These are phyloP conservation scores for Masnerella sp. DNA, from an alignment of 2,888 invertebrate genomes.

Conservation along the genomic window DNA sequence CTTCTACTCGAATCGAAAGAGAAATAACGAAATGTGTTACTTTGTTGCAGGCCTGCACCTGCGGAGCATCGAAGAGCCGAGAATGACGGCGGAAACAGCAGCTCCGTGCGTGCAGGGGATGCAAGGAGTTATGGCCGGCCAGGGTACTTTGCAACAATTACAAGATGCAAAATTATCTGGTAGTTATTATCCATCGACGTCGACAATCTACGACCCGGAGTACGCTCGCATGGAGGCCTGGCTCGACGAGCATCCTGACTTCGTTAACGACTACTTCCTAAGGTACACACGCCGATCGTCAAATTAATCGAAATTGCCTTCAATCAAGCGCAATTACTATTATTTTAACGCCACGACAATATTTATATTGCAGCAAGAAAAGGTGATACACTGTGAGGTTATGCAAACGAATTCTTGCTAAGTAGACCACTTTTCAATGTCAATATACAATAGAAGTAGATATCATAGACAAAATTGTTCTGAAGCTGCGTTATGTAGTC, in stretches of 20 bases:
- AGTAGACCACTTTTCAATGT: no score
- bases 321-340: not conserved
- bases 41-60: constrained; percentile 86
- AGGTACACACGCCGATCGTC: constrained; percentile 80
- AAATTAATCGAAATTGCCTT: constrained; percentile 1
- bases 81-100: constrained; percentile 83
- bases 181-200: constrained; percentile 68
- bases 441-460: no score
- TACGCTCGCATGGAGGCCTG: constrained; percentile 95
- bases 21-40: not conserved
- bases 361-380: no score
- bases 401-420: no score
- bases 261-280: constrained; percentile 96
- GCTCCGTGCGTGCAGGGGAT: constrained; percentile 83
- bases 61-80: constrained; percentile 91
- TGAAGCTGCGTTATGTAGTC: no score
- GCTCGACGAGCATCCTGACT: constrained; percentile 98
- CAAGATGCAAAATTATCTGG: constrained; percentile 69
- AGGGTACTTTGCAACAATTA: constrained; percentile 69
- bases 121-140: constrained; percentile 80
- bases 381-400: no score
- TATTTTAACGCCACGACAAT: no score
- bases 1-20: no score
- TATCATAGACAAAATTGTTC: no score
- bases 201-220: constrained; percentile 86